A percentile compares a stretch with the other conserved stretches of the same genome.
These are phyloP conservation scores for Conopomorpha cramerella DNA, from an alignment of 1,140 invertebrate species.

Conservation along the genomic window DNA sequence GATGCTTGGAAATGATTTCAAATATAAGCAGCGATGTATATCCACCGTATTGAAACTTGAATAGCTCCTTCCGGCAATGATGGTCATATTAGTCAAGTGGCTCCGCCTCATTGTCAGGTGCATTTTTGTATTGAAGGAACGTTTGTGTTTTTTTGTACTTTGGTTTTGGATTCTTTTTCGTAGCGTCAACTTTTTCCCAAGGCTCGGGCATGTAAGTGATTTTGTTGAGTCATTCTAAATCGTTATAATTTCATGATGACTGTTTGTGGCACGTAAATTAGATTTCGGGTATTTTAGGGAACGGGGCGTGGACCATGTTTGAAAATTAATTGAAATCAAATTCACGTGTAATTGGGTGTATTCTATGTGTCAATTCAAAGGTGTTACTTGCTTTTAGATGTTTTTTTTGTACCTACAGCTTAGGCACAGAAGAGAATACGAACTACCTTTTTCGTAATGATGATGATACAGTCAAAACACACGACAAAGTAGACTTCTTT, in stretches of 20 bases:
- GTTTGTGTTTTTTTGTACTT: conserved; percentile 46
- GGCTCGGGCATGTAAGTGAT: conserved; percentile 43
- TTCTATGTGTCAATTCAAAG: too few relatives aligned
- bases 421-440: too few relatives aligned
- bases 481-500: too few relatives aligned
- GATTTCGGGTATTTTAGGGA: too few relatives aligned
- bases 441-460: too few relatives aligned
- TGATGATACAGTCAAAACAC: too few relatives aligned
- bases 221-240: conserved; percentile 21
- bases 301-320: too few relatives aligned
- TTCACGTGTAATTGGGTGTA: too few relatives aligned
- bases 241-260: conserved; percentile 3
- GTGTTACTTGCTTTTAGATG: too few relatives aligned
- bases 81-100: conserved; percentile 54
- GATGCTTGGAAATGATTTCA: too few relatives aligned
- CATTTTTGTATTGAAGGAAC: conserved; percentile 56
- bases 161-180: conserved; percentile 45
- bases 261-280: conserved; percentile 1
- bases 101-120: conserved; percentile 58
- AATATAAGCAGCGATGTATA: conserved; percentile 15
- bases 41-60: conserved; percentile 2
- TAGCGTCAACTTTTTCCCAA: conserved; percentile 44
- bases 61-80: conserved; percentile 33
- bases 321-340: too few relatives aligned
- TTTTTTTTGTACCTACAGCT: too few relatives aligned